Base-by-base conservation (phyloP, 1,140 invertebrate genomes). In the Platyscapa corneri region DNA sequence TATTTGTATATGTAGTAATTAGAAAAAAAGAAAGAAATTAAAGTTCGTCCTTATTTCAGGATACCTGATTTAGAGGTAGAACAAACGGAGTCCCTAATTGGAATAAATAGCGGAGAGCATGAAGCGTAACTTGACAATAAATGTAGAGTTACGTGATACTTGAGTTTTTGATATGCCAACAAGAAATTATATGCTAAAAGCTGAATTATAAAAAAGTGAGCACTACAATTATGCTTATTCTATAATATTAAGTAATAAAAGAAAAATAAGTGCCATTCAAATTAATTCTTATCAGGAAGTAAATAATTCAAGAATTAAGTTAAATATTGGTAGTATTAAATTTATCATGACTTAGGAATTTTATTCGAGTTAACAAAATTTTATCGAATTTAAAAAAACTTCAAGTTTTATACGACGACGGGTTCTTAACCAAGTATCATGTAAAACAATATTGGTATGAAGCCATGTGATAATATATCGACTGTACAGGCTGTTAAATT, bases 11-110 rank as follows among this genome's bases (percentile, higher is more conserved):
- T n/a, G n/a, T n/a, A n/a, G n/a, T n/a, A n/a, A n/a, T n/a, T n/a
- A n/a, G n/a, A n/a, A n/a, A n/a, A n/a, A 46, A 10, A 37, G 34
- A 18, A 10, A 70, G 3, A 32, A 32, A 32, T 53, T 5, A 20
- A 77, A 53, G 18, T 46, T 77, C 12, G n/a, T 39, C 14, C 88
- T 89, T 92, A 10, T 67, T 78, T 82, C 88, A 96, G 96, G 90
- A 94, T 96, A 87, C 93, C 94, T 83, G 95, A 96, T 89, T 92
- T 95, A 72, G 95, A 96, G 88, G 93, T 94, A 83, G 96, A 96
- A 89, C 96, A 96, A 93, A 95, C 96, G 67, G 96, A 96, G 92
- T 96, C 96, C 85, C 92, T 97, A 49, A 97, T 96, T 89, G 94
- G 95, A 86, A 95, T 95, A 83, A 94, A 94, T 90, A 93, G 90